Evolutionary conservation across 2,797 vertebrate genomes (phyloP).

Genomic region (Pseudopleuronectes americanus): DNA sequence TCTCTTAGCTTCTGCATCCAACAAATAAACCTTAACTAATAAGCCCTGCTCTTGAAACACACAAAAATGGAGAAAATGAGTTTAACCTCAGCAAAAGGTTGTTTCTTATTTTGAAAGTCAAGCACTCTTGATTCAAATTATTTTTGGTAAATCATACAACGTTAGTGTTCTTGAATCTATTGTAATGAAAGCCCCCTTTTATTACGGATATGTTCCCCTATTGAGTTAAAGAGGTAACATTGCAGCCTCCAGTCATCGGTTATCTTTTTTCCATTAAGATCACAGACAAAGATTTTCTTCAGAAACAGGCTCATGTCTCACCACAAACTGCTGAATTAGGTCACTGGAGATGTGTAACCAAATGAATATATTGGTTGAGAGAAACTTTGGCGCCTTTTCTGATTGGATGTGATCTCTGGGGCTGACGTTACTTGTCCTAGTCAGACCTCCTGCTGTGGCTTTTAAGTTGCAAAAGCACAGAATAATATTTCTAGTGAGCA

Average conservation of each 20-base stretch:
- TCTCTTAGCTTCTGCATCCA: background rate
- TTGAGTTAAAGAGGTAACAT: slow-evolving; percentile 17
- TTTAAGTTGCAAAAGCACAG: background rate
- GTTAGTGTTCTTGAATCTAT: slow-evolving; percentile 1
- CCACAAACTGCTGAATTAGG: slow-evolving; percentile 31
- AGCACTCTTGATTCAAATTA: background rate
- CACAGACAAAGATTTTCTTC: slow-evolving; percentile 18
- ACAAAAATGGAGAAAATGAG: slow-evolving; percentile 10
- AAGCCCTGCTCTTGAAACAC: background rate
- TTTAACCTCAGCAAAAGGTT: background rate
- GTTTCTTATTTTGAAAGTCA: too few species aligned
- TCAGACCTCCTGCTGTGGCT: background rate
- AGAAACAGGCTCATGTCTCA: slow-evolving; percentile 35
- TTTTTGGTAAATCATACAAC: background rate
- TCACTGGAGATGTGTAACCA: slow-evolving; percentile 12
- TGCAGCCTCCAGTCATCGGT: slow-evolving; percentile 38
- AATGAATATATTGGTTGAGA: slow-evolving; percentile 12
- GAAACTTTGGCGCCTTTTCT: background rate
- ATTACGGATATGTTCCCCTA: slow-evolving; percentile 15
- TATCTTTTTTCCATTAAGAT: slow-evolving; percentile 35
- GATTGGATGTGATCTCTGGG: slow-evolving; percentile 2
- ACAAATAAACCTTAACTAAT: background rate
- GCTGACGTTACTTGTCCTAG: background rate
- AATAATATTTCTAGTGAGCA: background rate
- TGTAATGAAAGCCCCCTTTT: slow-evolving; percentile 19